A percentile compares a stretch with the other conserved stretches of the same genome.
phyloP scores from a whole-genome alignment of 2,797 vertebrate genomes.

The Melanotaenia maccullochi region DNA sequence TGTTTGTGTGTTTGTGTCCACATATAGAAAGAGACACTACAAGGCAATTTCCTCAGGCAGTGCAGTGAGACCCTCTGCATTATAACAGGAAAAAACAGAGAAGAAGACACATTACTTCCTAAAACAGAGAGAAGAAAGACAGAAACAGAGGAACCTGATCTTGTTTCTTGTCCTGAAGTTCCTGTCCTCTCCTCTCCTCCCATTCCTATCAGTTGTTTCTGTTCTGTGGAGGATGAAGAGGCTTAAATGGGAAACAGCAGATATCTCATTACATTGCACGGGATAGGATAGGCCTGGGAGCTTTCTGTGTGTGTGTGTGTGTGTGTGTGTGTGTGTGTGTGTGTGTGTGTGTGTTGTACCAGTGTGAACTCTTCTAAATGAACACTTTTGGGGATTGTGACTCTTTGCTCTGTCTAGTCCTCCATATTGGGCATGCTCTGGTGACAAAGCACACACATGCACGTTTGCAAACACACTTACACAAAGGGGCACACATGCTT shows the following conservation, averaged over 20 bases:
- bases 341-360: conserved; percentile 28
- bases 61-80: conserved; percentile 78
- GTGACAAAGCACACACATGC: conserved; percentile 25
- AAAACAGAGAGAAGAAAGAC: conserved; percentile 58
- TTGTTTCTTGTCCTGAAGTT: conserved; percentile 30
- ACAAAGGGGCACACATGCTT: conserved; percentile 14
- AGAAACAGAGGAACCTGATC: conserved; percentile 48
- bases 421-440: conserved; percentile 35
- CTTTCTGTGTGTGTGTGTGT: conserved; percentile 46
- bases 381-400: conserved; percentile 70
- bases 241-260: conserved; percentile 66
- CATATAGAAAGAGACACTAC: conserved; percentile 70
- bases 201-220: conserved; percentile 43
- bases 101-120: conserved; percentile 63
- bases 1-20: conserved; percentile 55
- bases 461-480: conserved; percentile 11
- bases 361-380: conserved; percentile 68
- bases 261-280: conserved; percentile 76
- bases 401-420: conserved; percentile 58
- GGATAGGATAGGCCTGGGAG: conserved; percentile 62
- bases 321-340: conserved; percentile 28
- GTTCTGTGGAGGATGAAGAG: conserved; percentile 63
- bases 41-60: conserved; percentile 79
- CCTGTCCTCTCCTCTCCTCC: conserved; percentile 21
- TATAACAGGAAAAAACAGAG: conserved; percentile 76